Base-by-base conservation (phyloP, 2,888 invertebrate species). In the Drosophila glabriapex region DNA sequence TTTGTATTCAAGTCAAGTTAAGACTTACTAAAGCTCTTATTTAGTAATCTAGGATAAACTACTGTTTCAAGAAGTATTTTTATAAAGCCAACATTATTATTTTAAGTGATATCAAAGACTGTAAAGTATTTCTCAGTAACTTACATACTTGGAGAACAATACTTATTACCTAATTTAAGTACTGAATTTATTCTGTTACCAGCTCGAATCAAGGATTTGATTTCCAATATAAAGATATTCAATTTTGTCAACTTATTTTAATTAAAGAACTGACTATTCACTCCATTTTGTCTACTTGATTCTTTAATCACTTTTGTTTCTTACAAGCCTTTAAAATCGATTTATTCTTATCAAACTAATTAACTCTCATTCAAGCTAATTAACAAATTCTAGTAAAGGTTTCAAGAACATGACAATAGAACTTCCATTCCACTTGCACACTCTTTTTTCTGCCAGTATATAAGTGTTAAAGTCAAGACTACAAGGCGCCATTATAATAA, bases 401-500 rank as follows among this genome's bases (percentile, higher is more conserved):
- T 16, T 16, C 4, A 0, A 25, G 16, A 46, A 4, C 1, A 46
- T 4, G 9, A 1, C 25, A 2, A 25, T 16, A 16, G 4, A 46
- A 46, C 9, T n/a, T 41, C 5, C 2, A 12, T n/a, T 41, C 10
- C 1, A 4, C 12, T 6, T 12, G 3, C 16, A 19, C 4, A 5
- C 35, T 54, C 10, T 12, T 37, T 35, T 55, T 5, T 10, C 12
- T 28, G 28, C 0, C 46, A 46, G 56, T 39, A n/a, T 31, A 29
- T 49, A 25, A 64, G 64, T 41, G 41, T 66, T 68, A 64, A 61
- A 64, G 66, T 52, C 68, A 60, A 56, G 53, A 56, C n/a, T 37
- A 46, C 46, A 50, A 33, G 22, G 35, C 29, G 41, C 59, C 66
- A 73, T 81, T 71, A 85, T 77, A 78, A 79, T 76, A 76, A 87